Percentiles rank a stretch among this genome's conserved stretches.
These are phyloP conservation scores for Siniperca obscura DNA, from an alignment of 2,797 vertebrate species.

Conservation along the genomic window DNA sequence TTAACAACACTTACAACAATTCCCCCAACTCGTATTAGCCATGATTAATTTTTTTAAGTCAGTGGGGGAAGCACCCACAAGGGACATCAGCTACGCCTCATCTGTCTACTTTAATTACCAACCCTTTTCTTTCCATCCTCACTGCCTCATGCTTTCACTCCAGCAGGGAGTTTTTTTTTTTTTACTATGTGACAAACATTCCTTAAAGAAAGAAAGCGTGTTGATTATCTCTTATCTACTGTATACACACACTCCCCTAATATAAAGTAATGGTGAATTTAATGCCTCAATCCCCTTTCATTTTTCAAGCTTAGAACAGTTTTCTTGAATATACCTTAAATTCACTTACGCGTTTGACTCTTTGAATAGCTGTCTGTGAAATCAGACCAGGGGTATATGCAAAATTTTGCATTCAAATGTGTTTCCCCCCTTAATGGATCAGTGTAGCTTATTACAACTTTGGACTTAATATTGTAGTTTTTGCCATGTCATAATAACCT, in stretches of 20 bases:
- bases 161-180: not conserved
- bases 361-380: not conserved
- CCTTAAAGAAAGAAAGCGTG: not conserved
- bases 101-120: constrained; percentile 60
- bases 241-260: not conserved
- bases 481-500: not conserved
- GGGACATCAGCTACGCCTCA: constrained; percentile 42
- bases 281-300: not conserved
- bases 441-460: not conserved
- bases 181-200: constrained; percentile 14
- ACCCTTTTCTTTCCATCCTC: constrained; percentile 17
- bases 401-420: not conserved
- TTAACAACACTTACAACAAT: constrained; percentile 25
- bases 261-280: not conserved
- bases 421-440: not conserved
- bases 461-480: not conserved
- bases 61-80: constrained; percentile 7
- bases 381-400: not conserved
- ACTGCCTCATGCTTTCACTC: constrained; percentile 7
- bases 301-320: not conserved
- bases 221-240: constrained; percentile 15
- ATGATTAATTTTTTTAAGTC: constrained; percentile 35
- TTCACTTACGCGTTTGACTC: not conserved
- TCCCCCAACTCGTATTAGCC: constrained; percentile 38
- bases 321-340: not conserved